Evolutionary conservation across 2,888 invertebrate genomes (phyloP).

Genomic region (Torymus aiolomorphi): DNA sequence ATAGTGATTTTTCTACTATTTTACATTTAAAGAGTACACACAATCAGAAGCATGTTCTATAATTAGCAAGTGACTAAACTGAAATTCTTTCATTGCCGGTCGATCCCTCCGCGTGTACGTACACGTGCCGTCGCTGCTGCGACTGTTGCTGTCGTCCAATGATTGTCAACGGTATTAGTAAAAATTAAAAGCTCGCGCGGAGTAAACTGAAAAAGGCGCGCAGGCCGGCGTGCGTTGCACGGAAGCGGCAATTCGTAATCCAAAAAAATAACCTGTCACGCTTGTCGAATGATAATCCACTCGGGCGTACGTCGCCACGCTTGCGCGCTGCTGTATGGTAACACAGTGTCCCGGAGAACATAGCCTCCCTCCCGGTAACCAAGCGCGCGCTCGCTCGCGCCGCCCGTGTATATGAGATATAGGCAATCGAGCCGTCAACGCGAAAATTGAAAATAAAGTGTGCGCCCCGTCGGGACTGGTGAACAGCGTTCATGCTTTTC

Average conservation of each 20-base stretch:
- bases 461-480: conserved; percentile 2
- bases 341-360: background rate
- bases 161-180: conserved; percentile 8
- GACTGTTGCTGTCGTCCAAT: background rate
- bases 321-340: background rate
- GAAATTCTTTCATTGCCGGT: background rate
- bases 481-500: background rate
- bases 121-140: too few relatives aligned
- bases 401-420: conserved; percentile 3
- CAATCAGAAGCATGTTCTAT: too few relatives aligned
- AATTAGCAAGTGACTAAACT: too few relatives aligned
- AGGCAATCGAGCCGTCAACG: conserved; percentile 41
- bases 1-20: too few relatives aligned
- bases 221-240: too few relatives aligned
- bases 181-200: conserved; percentile 41
- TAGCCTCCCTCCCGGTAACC: background rate
- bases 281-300: conserved; percentile 43
- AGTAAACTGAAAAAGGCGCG: background rate
- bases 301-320: background rate
- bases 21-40: too few relatives aligned
- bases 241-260: conserved; percentile 17
- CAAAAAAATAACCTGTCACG: conserved; percentile 47
- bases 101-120: background rate
- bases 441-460: conserved; percentile 49
- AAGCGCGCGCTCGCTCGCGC: too few relatives aligned